Percentiles rank a stretch among this genome's conserved stretches.
Conservation (phyloP, 2,888 invertebrate genomes). For the Cephus pygmeus region DNA sequence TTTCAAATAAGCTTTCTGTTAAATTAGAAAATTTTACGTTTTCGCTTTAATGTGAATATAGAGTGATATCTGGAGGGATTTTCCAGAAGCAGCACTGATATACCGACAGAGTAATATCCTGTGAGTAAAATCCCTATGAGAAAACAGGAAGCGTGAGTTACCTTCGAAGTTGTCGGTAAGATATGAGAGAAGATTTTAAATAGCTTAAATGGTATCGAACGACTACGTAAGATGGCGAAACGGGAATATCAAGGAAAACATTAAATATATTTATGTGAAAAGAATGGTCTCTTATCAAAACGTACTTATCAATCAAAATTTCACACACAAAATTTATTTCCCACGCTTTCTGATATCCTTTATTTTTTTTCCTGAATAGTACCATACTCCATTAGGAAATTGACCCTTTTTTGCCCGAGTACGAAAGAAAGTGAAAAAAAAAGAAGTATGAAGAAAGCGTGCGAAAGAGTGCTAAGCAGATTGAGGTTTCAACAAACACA, state of each 20-base stretch:
- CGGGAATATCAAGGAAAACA: not conserved
- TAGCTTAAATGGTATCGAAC: not conserved
- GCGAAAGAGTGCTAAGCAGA: conserved; percentile 20
- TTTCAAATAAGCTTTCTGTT: not conserved
- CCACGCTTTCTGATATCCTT: not conserved
- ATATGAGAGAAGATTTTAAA: not conserved
- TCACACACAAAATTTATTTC: not conserved
- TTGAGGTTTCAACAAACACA: conserved; percentile 16
- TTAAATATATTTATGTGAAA: not conserved
- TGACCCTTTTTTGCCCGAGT: not conserved
- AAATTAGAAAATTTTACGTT: not conserved
- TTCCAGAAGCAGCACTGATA: not conserved
- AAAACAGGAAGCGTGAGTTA: not conserved
- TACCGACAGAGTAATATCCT: not conserved
- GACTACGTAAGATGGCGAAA: not conserved
- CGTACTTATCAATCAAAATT: not conserved
- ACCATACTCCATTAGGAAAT: not conserved
- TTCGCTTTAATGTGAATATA: not conserved
- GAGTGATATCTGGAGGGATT: not conserved
- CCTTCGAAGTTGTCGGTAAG: not conserved
- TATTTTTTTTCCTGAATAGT: not conserved
- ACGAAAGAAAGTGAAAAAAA: not conserved
- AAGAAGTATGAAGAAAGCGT: not conserved
- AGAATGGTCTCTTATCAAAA: not conserved
- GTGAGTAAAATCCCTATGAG: not conserved